Base-by-base conservation (phyloP, 1,140 invertebrate genomes). In the Araneus ventricosus region DNA sequence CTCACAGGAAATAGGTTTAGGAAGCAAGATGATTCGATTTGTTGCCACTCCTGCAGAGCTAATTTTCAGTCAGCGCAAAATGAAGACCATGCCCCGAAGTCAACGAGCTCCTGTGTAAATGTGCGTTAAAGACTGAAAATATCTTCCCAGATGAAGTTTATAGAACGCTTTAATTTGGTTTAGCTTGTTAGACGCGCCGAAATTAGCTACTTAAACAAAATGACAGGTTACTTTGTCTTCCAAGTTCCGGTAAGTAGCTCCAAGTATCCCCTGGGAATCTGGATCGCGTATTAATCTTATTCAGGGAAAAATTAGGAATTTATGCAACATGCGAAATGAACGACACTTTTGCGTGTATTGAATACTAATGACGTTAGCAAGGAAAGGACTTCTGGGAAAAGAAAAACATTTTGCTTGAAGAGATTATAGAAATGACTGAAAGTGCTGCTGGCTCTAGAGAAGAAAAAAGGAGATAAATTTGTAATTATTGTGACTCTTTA, bases 161-260 rank as follows among this genome's bases (percentile, higher is more conserved):
- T 30, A 37, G 27, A 79, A 30, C 24, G n/a, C 30, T 79, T 79
- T 27, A 79, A 79, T 79, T 27, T 27, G 7, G 20, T 79, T 79
- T 79, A 37, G 14, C 34, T 6, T 30, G 27, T 79, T 34, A 37
- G 59, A 79, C 30, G 22, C 30, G 7, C 27, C 30, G 27, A 79
- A 79, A 79, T 79, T 79, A 79, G 70, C 70, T 79, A 79, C 70
- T 79, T 79, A 79, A 79, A 37, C 27, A 79, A 17, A 37, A 37
- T 79, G 70, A 79, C 70, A 79, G 34, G 70, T 79, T 37, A 79
- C 70, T 79, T 79, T 79, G 34, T 79, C 70, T n/a, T 37, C n/a
- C 10, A 27, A 8, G n/a, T 14, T 70, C 1, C 2, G 27, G 8
- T 70, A 27, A 70, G 27, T 27, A 14, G 10, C 27, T 70, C 5